Evolutionary conservation across 2,888 invertebrate species (phyloP).

Genomic region (Incurvaria masculella): DNA sequence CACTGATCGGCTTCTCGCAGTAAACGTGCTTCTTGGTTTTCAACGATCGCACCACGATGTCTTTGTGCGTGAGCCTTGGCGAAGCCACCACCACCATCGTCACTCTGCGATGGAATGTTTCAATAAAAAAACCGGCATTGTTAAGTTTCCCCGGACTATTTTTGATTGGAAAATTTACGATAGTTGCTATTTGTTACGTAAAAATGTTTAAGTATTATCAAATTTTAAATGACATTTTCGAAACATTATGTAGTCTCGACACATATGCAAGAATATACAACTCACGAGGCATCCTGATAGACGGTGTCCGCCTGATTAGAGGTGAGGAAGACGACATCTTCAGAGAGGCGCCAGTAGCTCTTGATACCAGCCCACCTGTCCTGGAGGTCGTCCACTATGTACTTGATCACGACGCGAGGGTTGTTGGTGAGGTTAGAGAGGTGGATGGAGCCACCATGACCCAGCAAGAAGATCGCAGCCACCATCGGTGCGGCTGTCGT

Average conservation of each 20-base stretch:
- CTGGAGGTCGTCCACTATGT: conserved; percentile 54
- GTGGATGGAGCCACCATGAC: conserved; percentile 61
- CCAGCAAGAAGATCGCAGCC: conserved; percentile 56
- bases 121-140: too few species aligned
- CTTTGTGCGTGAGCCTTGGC: conserved; percentile 59
- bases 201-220: too few species aligned
- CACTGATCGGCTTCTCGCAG: too few species aligned
- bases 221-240: too few species aligned
- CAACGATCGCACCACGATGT: conserved; percentile 50
- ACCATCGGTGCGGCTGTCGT: conserved; percentile 28
- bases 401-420: conserved; percentile 47
- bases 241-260: too few species aligned
- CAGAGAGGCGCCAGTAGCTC: conserved; percentile 46
- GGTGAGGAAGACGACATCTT: conserved; percentile 39
- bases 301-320: conserved; percentile 45
- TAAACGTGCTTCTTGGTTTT: conserved; percentile 59
- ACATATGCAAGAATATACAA: too few species aligned
- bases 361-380: conserved; percentile 40
- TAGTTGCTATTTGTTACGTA: too few species aligned
- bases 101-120: conserved; percentile 32
- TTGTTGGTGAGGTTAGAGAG: conserved; percentile 44
- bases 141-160: too few species aligned
- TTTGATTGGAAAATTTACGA: too few species aligned
- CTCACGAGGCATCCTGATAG: conserved; percentile 53
- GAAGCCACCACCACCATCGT: conserved; percentile 53